Conservation (phyloP, 2,888 invertebrate species). For the Lasioglossum morio region DNA sequence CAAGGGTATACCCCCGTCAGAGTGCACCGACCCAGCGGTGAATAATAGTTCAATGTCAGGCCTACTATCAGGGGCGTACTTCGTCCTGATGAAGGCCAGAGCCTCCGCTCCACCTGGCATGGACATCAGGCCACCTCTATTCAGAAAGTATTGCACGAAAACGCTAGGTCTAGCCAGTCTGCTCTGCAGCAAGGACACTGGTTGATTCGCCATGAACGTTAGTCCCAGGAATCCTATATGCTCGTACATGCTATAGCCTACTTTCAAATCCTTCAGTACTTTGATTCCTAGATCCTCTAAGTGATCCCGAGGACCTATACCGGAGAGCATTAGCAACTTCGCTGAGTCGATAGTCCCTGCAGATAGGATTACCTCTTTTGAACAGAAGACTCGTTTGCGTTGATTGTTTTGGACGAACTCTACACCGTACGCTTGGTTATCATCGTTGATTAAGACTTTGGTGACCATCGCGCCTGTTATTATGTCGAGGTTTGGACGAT, state of each 20-base stretch:
- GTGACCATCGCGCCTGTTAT: constrained; percentile 78
- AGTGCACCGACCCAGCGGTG: constrained; percentile 85
- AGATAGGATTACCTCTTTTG: constrained; percentile 87
- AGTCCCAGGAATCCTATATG: constrained; percentile 89
- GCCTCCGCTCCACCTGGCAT: constrained; percentile 85
- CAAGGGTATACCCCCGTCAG: constrained; percentile 84
- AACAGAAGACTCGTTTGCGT: constrained; percentile 86
- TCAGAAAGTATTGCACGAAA: constrained; percentile 80
- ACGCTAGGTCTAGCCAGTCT: constrained; percentile 74
- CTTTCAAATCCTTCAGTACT: constrained; percentile 87
- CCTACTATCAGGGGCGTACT: constrained; percentile 81
- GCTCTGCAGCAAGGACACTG: constrained; percentile 86
- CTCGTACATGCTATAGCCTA: constrained; percentile 89
- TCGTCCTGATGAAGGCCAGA: constrained; percentile 84
- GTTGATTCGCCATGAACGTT: constrained; percentile 87
- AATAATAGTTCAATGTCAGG: constrained; percentile 85
- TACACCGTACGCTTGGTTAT: constrained; percentile 80
- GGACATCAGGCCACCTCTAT: constrained; percentile 81
- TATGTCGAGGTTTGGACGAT: constrained; percentile 80
- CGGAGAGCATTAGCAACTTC: constrained; percentile 90
- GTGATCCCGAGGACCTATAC: constrained; percentile 88
- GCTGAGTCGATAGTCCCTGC: constrained; percentile 93
- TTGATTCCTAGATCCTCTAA: constrained; percentile 87
- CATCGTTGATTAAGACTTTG: constrained; percentile 75
- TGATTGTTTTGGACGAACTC: constrained; percentile 86